Percentiles rank a stretch among this genome's conserved stretches.
phyloP scores from a whole-genome alignment of 2,797 vertebrate species.

The Rhinoraja longicauda region DNA sequence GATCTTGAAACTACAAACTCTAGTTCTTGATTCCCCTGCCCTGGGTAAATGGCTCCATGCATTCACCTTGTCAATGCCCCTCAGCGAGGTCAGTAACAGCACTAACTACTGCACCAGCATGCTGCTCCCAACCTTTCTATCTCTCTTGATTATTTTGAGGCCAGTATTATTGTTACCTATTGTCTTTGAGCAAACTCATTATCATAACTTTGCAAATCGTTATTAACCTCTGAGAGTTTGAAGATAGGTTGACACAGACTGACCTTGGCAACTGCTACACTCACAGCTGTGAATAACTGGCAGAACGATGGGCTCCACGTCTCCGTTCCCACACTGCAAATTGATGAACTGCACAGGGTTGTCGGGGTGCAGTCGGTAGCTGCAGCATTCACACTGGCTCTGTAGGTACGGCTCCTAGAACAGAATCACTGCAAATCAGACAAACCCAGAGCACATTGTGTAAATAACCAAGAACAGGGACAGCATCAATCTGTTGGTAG shows the following conservation, averaged over 20 bases:
- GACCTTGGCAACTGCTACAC: slow-evolving; percentile 81
- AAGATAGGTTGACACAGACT: slow-evolving; percentile 44
- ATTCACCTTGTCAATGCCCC: no score
- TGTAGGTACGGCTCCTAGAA: slow-evolving; percentile 79
- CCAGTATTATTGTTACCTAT: slow-evolving; percentile 54
- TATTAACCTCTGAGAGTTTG: slow-evolving; percentile 49
- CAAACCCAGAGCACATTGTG: no score
- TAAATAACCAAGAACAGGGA: no score
- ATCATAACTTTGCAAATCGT: background rate
- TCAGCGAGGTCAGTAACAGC: background rate
- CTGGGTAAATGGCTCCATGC: no score
- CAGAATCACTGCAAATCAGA: background rate
- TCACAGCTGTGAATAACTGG: slow-evolving; percentile 80
- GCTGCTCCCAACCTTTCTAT: slow-evolving; percentile 37
- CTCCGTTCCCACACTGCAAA: slow-evolving; percentile 64
- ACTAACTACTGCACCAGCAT: background rate
- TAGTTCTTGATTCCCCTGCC: no score
- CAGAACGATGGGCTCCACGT: slow-evolving; percentile 68
- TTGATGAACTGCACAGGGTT: slow-evolving; percentile 71
- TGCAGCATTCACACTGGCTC: slow-evolving; percentile 78
- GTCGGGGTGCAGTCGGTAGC: slow-evolving; percentile 73
- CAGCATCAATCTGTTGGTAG: no score
- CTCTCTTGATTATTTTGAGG: slow-evolving; percentile 40
- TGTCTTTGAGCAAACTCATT: slow-evolving; percentile 43
- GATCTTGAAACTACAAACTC: no score